Base-by-base conservation (phyloP, 1,140 invertebrate genomes). In the Drosophila seguyi region DNA sequence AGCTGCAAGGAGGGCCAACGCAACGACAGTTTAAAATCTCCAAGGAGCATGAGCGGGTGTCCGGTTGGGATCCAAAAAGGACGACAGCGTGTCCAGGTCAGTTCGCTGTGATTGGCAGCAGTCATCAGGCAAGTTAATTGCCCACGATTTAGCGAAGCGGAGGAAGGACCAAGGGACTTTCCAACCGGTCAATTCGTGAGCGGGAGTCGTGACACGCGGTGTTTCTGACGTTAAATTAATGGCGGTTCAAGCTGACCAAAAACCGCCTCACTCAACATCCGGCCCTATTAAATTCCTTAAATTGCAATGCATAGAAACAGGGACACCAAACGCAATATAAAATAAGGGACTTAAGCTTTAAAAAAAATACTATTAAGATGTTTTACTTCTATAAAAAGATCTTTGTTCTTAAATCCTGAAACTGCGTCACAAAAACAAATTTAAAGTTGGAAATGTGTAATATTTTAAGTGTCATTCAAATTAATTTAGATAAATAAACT, bases 81-180 rank as follows among this genome's bases (percentile, higher is more conserved):
- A 66, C 60, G 41, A 60, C 62, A 48, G 56, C 56, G 45, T 61
- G 72, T 48, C 38, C 65, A 82, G 80, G 65, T 79, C 60, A 79
- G 56, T 60, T 79, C 56, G 58, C 81, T 81, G 81, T 90, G 86
- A 90, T 90, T 90, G 85, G 85, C 85, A 90, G 81, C 59, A 81
- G 81, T 88, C 81, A 90, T 90, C 85, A 90, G 68, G 74, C 50
- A 90, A 90, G 85, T 90, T 90, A 90, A 90, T 90, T 90, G 85
- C 81, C 75, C 85, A 85, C 85, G 80, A 85, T 90, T 90, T 90
- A 90, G 77, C 60, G 66, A 31, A 68, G 81, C 29, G 71, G 50
- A 44, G 63, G 47, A 48, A 39, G 53, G 82, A 50, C 29, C 44
- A 38, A 48, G 31, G 44, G 39, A 42, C 45, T 61, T 62, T 42